Conservation (phyloP, 1,140 invertebrate genomes). For the Dendrolimus punctatus region DNA sequence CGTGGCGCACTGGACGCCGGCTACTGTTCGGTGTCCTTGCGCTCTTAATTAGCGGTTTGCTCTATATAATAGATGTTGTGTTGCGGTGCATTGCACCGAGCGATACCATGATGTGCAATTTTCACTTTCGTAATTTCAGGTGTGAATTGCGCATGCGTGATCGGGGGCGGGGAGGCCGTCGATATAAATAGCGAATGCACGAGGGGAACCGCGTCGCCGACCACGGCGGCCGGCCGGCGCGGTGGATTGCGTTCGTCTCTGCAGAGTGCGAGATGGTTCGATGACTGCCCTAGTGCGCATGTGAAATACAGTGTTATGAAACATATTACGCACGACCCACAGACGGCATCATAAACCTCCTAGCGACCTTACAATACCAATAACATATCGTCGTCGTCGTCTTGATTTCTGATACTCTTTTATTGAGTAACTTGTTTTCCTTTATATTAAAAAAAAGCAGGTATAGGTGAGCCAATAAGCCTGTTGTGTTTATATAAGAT, state of each 20-base stretch:
- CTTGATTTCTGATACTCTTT: too few species aligned
- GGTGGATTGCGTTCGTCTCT: not conserved
- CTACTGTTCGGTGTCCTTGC: constrained; percentile 16
- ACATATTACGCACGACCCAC: constrained; percentile 4
- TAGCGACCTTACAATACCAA: too few species aligned
- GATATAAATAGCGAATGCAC: constrained; percentile 60
- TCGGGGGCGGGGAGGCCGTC: constrained; percentile 32
- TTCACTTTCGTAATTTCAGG: constrained; percentile 59
- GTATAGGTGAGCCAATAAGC: too few species aligned
- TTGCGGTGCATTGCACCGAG: constrained; percentile 25
- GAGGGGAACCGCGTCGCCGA: constrained; percentile 19
- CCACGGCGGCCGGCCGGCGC: constrained; percentile 24
- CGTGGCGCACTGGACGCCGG: constrained; percentile 30
- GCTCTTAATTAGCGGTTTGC: constrained; percentile 27
- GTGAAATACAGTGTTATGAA: constrained; percentile 50
- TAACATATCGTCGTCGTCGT: too few species aligned
- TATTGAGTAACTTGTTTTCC: too few species aligned
- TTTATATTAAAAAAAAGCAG: too few species aligned
- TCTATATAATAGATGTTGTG: constrained; percentile 20
- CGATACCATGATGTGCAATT: constrained; percentile 60
- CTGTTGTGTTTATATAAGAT: too few species aligned
- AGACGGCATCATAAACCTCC: too few species aligned
- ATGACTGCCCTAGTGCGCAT: constrained; percentile 26
- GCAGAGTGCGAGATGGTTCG: constrained; percentile 8
- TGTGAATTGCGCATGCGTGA: constrained; percentile 55